phyloP scores from a whole-genome alignment of 2,113 vertebrate species.

The Prolemur simus region DNA sequence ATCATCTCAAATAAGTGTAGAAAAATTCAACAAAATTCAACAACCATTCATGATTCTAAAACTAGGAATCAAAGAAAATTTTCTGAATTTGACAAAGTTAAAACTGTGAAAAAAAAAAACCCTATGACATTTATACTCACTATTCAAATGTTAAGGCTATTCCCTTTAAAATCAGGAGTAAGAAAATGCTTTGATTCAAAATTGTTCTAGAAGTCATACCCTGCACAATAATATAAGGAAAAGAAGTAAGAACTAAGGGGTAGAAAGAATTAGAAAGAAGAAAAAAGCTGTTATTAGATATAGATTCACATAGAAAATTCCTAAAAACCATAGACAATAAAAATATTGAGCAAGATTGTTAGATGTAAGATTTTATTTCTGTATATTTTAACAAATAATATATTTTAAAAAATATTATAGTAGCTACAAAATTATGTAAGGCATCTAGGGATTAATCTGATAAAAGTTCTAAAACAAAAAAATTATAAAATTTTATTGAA shows the following conservation, averaged over 20 bases:
- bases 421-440: not conserved
- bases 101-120: not conserved
- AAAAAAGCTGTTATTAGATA: not conserved
- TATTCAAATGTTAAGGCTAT: not conserved
- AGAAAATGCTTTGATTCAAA: not conserved
- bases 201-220: not conserved
- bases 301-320: not conserved
- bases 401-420: not conserved
- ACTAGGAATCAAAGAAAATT: not conserved
- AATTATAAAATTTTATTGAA: not conserved
- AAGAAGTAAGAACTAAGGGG: not conserved
- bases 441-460: not conserved
- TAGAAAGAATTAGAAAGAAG: not conserved
- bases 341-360: not conserved
- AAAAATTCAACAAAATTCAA: slow-evolving; percentile 10
- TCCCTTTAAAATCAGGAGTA: not conserved
- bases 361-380: not conserved
- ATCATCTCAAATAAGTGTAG: not conserved
- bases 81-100: slow-evolving; percentile 18
- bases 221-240: not conserved
- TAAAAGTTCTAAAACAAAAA: not conserved
- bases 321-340: not conserved
- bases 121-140: not conserved
- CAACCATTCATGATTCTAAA: not conserved
- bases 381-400: not conserved